Evolutionary conservation across 2,888 invertebrate species (phyloP).

Genomic region (Parasteatoda lunata): DNA sequence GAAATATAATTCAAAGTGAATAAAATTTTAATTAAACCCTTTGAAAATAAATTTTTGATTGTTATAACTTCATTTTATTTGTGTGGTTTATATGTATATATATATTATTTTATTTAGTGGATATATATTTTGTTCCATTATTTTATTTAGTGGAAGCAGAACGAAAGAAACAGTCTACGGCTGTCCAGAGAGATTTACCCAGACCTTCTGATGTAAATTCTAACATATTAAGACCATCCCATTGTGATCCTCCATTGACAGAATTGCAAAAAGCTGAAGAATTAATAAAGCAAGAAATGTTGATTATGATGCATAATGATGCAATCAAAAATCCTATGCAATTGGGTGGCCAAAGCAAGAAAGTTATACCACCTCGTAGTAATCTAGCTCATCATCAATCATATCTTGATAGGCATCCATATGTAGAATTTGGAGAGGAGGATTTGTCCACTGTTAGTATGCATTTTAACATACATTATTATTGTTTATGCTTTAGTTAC

Average conservation of each 20-base stretch:
- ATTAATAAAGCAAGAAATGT: constrained; percentile 95
- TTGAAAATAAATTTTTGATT: too few species aligned
- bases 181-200: constrained; percentile 88
- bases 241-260: constrained; percentile 82
- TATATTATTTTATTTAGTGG: background rate
- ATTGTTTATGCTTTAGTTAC: too few species aligned
- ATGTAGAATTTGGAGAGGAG: constrained; percentile 82
- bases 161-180: constrained; percentile 85
- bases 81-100: background rate
- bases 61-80: background rate
- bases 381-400: constrained; percentile 83
- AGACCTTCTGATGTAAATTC: constrained; percentile 90
- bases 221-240: constrained; percentile 84
- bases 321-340: constrained; percentile 83
- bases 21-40: too few species aligned
- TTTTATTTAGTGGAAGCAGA: constrained; percentile 79
- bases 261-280: constrained; percentile 96
- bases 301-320: constrained; percentile 94
- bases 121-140: background rate
- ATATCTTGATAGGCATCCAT: constrained; percentile 90
- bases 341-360: constrained; percentile 71
- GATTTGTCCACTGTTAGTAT: constrained; percentile 76
- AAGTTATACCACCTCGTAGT: constrained; percentile 73
- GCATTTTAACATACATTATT: background rate
- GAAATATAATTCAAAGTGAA: too few species aligned